Conservation (phyloP, 2,888 invertebrate genomes). For the Mesopsocus fuscifrons region DNA sequence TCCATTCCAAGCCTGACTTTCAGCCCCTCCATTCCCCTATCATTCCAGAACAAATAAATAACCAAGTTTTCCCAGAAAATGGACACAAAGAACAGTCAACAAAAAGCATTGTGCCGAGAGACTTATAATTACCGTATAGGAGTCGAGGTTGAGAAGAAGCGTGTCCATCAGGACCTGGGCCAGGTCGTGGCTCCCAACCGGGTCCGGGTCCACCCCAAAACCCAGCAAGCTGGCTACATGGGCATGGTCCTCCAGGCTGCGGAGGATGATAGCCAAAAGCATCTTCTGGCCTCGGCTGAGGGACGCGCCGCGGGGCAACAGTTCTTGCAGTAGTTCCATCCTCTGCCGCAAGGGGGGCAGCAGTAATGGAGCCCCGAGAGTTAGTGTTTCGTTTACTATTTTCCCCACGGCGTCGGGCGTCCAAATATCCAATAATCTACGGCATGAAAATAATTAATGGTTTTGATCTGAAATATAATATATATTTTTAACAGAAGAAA, state of each 20-base stretch:
- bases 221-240: constrained; percentile 36
- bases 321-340: constrained; percentile 34
- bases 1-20: too few relatives aligned
- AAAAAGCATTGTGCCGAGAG: too few relatives aligned
- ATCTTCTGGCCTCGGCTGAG: constrained; percentile 36
- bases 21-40: too few relatives aligned
- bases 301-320: constrained; percentile 32
- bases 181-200: constrained; percentile 18
- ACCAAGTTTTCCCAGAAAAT: too few relatives aligned
- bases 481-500: too few relatives aligned
- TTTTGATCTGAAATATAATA: too few relatives aligned
- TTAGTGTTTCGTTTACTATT: constrained; percentile 34
- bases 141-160: constrained; percentile 31
- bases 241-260: constrained; percentile 37
- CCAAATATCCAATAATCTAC: constrained; percentile 26
- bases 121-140: constrained; percentile 34
- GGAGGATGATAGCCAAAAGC: constrained; percentile 36
- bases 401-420: constrained; percentile 31
- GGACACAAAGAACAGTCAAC: too few relatives aligned
- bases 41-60: too few relatives aligned
- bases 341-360: constrained; percentile 37
- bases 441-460: constrained; percentile 13
- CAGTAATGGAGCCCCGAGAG: constrained; percentile 35
- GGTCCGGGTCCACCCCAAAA: constrained; percentile 22
- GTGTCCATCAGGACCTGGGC: constrained; percentile 33